These are phyloP conservation scores for Saturnia pavonia DNA, from an alignment of 2,888 invertebrate species.

Conservation along the genomic window DNA sequence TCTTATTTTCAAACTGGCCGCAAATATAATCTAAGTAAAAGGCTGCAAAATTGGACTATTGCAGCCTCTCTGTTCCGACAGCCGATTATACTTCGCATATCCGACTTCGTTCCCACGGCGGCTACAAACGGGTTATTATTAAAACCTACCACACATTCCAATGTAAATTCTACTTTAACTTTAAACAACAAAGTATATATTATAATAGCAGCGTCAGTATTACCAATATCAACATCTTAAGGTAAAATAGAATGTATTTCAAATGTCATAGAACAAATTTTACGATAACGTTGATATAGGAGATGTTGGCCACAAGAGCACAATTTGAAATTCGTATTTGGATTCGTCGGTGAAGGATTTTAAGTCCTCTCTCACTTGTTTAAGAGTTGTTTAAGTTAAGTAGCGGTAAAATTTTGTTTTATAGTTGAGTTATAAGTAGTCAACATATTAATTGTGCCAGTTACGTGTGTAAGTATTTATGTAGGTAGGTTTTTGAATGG, in stretches of 20 bases:
- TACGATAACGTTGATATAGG: slow-evolving; percentile 44
- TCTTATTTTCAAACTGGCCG: slow-evolving; percentile 55
- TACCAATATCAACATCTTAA: slow-evolving; percentile 40
- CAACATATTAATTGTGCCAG: slow-evolving; percentile 72
- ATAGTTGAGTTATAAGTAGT: slow-evolving; percentile 65
- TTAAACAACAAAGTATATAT: slow-evolving; percentile 42
- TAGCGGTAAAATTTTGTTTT: slow-evolving; percentile 76
- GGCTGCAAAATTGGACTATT: slow-evolving; percentile 81
- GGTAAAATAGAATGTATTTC: slow-evolving; percentile 26
- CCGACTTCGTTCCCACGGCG: slow-evolving; percentile 80
- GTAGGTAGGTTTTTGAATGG: slow-evolving; percentile 51
- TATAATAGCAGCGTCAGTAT: slow-evolving; percentile 40
- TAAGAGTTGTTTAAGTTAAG: slow-evolving; percentile 69
- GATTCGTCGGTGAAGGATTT: slow-evolving; percentile 76
- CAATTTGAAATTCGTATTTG: slow-evolving; percentile 79
- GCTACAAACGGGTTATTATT: slow-evolving; percentile 80
- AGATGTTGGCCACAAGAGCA: slow-evolving; percentile 67
- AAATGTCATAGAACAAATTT: slow-evolving; percentile 29
- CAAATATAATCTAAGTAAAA: slow-evolving; percentile 78
- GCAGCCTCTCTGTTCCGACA: slow-evolving; percentile 76
- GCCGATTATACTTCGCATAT: slow-evolving; percentile 80
- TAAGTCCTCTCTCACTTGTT: slow-evolving; percentile 74
- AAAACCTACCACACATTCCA: slow-evolving; percentile 64
- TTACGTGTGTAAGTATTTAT: slow-evolving; percentile 48
- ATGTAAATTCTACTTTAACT: slow-evolving; percentile 48